Conservation (phyloP, 2,888 invertebrate species). For the Ichneumoninae sp. region DNA sequence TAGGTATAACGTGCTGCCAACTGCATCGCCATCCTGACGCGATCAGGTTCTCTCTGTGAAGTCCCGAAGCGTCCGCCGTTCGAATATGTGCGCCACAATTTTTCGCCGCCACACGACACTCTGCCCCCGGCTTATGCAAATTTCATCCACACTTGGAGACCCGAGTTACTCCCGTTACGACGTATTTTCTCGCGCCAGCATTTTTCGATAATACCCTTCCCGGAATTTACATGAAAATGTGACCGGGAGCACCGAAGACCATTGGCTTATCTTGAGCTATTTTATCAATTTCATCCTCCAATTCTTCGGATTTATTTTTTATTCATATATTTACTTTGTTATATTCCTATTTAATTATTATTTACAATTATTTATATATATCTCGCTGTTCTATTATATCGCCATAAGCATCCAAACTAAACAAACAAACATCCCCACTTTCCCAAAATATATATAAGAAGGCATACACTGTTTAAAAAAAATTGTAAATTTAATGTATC, state of each 20-base stretch:
- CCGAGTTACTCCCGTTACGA: slow-evolving; percentile 65
- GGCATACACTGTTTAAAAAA: too few species aligned
- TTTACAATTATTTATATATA: too few species aligned
- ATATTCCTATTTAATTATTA: neutral
- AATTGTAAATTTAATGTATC: too few species aligned
- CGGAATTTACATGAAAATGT: slow-evolving; percentile 66
- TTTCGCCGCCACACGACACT: slow-evolving; percentile 15
- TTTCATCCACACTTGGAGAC: slow-evolving; percentile 58
- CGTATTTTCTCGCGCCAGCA: slow-evolving; percentile 65
- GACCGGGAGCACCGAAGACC: slow-evolving; percentile 39
- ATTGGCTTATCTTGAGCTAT: neutral
- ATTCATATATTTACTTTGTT: neutral
- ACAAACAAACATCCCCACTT: too few species aligned
- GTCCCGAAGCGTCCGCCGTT: slow-evolving; percentile 8
- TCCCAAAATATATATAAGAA: too few species aligned
- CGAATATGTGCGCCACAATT: slow-evolving; percentile 70
- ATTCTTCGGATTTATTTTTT: neutral
- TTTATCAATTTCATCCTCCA: neutral
- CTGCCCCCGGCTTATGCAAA: slow-evolving; percentile 72
- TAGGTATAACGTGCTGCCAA: too few species aligned
- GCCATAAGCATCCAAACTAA: too few species aligned
- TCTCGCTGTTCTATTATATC: too few species aligned
- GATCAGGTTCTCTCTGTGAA: neutral
- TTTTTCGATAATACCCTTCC: slow-evolving; percentile 73
- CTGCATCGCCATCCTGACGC: neutral